Conservation (phyloP, 2,113 vertebrate species). For the Pedetes capensis region DNA sequence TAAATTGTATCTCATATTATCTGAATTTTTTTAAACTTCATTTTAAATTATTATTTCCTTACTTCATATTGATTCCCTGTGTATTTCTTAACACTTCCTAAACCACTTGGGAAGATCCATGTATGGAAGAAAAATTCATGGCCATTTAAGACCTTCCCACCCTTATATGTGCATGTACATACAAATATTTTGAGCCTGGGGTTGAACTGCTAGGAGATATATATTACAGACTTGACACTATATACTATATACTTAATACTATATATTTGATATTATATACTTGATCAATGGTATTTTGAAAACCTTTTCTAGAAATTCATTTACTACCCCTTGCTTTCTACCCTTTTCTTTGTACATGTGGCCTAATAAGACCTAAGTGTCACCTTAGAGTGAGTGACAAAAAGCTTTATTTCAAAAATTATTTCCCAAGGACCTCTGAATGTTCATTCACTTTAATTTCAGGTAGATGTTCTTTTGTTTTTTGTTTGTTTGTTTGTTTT, state of each 20-base stretch:
- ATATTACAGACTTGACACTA: background rate
- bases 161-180: background rate
- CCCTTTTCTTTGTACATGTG: background rate
- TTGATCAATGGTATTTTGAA: background rate
- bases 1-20: background rate
- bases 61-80: background rate
- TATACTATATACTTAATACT: background rate
- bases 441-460: background rate
- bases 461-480: background rate
- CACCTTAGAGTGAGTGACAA: background rate
- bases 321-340: background rate
- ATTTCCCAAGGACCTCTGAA: background rate
- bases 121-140: background rate
- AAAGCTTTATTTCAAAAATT: background rate
- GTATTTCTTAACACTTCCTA: constrained; percentile 16
- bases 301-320: background rate
- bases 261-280: too few species aligned
- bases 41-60: constrained; percentile 33
- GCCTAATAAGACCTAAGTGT: background rate
- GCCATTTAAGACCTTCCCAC: background rate
- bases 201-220: background rate
- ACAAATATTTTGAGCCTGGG: background rate
- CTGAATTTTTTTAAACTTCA: constrained; percentile 40
- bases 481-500: background rate
- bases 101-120: background rate